Evolutionary conservation across 2,888 invertebrate genomes (phyloP).

Genomic region (Hermaeophaga mercurialis): DNA sequence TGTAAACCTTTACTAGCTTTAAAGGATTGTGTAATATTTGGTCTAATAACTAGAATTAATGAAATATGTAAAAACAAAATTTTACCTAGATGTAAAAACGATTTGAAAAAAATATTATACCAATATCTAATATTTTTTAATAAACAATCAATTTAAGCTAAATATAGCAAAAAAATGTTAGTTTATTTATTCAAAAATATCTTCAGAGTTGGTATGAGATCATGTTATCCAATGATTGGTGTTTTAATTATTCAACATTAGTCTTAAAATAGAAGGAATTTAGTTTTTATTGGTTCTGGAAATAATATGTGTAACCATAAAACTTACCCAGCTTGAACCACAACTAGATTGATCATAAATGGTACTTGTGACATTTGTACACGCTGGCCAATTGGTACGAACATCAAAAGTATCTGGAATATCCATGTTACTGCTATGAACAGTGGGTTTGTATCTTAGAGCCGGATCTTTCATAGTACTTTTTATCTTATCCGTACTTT

Average conservation of each 20-base stretch:
- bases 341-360: conserved; percentile 84
- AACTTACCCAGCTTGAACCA: conserved; percentile 83
- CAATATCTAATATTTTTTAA: no score
- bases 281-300: no score
- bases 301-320: no score
- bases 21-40: conserved; percentile 4
- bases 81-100: neutral
- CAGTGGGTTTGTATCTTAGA: neutral
- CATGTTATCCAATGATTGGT: no score
- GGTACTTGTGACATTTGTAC: conserved; percentile 74
- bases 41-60: neutral
- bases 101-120: conserved; percentile 2
- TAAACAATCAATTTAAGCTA: no score
- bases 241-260: no score
- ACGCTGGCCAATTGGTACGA: conserved; percentile 77
- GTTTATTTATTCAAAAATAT: no score
- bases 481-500: conserved; percentile 72
- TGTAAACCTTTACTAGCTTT: conserved; percentile 19
- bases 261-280: no score
- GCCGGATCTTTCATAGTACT: conserved; percentile 54
- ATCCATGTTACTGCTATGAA: conserved; percentile 9
- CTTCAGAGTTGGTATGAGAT: no score
- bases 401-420: conserved; percentile 70
- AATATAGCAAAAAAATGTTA: no score
- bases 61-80: conserved; percentile 1